Conservation (phyloP, 2,113 vertebrate species). For the Scortum barcoo region DNA sequence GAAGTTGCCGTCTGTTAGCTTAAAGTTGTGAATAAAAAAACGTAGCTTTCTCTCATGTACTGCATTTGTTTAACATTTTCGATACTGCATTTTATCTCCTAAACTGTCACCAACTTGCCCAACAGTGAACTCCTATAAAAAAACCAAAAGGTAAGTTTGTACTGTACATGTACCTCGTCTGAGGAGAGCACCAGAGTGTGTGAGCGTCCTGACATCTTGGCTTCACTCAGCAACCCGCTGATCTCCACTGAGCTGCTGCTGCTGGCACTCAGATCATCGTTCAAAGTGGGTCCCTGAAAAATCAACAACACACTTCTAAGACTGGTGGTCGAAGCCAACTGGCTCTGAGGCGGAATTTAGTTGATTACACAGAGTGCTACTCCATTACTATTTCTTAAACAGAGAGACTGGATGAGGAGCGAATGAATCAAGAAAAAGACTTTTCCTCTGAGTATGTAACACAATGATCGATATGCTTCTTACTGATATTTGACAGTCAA, state of each 20-base stretch:
- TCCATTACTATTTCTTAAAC: slow-evolving; percentile 13
- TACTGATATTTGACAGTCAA: background rate
- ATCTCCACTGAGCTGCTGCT: slow-evolving; percentile 94
- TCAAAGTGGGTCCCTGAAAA: slow-evolving; percentile 88
- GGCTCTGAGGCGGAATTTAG: slow-evolving; percentile 21
- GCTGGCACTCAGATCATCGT: slow-evolving; percentile 92
- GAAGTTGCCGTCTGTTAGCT: background rate
- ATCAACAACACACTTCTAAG: slow-evolving; percentile 27
- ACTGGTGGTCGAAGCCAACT: slow-evolving; percentile 15
- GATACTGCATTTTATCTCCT: background rate
- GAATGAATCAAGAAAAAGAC: background rate
- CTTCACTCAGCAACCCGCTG: slow-evolving; percentile 88
- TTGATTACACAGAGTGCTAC: slow-evolving; percentile 38
- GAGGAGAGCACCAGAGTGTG: slow-evolving; percentile 89
- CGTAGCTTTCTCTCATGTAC: background rate
- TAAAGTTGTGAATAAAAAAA: background rate
- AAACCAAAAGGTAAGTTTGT: background rate
- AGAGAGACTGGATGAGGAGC: background rate
- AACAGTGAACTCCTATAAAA: background rate
- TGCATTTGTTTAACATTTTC: background rate
- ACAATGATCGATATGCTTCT: slow-evolving; percentile 28
- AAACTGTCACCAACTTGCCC: background rate
- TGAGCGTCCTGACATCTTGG: slow-evolving; percentile 86
- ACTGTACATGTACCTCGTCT: slow-evolving; percentile 89
- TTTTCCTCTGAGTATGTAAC: background rate